A percentile compares a stretch with the other conserved stretches of the same genome.
Evolutionary conservation across 2,113 vertebrate species (phyloP).

Genomic region (Nycticryphes semicollaris): DNA sequence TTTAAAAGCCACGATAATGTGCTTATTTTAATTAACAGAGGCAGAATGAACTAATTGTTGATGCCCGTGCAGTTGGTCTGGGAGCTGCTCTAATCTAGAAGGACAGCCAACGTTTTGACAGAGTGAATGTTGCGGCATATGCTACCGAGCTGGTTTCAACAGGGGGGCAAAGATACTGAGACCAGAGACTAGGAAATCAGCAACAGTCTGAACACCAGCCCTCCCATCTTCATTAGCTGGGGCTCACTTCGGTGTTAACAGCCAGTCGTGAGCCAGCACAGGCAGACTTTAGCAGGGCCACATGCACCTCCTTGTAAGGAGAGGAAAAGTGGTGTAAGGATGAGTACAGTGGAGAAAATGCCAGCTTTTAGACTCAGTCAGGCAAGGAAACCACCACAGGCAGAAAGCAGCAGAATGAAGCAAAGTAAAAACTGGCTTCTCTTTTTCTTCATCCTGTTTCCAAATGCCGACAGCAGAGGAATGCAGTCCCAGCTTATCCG

Average conservation of each 20-base stretch:
- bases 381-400: background rate
- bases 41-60: background rate
- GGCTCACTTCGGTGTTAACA: rapidly evolving
- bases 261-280: background rate
- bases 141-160: background rate
- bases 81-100: background rate
- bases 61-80: background rate
- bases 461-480: background rate
- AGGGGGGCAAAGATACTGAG: background rate
- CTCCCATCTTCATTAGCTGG: background rate
- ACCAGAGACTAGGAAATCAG: background rate
- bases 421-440: background rate
- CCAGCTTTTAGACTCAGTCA: background rate
- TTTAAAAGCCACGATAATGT: background rate
- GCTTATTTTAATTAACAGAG: constrained; percentile 6
- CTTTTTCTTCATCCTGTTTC: background rate
- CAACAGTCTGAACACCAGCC: background rate
- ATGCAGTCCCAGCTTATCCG: background rate
- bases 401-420: background rate
- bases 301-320: background rate
- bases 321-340: background rate
- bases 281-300: background rate
- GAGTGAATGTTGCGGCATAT: background rate
- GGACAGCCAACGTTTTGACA: background rate
- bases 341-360: background rate